Evolutionary conservation across 1,140 invertebrate genomes (phyloP), one percentile per base, ranked within the genome.

Genomic region (Lasioglossum baleicum): DNA sequence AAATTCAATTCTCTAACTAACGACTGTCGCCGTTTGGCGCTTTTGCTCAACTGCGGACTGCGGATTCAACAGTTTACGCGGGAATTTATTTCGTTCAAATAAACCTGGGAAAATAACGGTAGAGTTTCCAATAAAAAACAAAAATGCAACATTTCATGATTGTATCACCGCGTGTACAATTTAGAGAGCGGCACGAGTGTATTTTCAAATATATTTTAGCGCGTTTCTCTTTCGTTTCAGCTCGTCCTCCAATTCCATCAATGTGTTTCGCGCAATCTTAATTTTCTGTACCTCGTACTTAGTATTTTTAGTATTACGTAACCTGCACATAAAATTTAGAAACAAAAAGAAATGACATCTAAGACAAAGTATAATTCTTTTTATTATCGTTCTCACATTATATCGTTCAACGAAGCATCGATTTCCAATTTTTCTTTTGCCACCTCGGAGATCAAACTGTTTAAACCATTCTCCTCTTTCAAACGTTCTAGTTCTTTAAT

Each of bases 1-100:
- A 76, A 60, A 80, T 76, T 69, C 60, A 84, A 84, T 82, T 67
- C 68, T 40, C 60, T 44, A 65, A 69, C 68, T 61, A 42, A 70
- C 42, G 63, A 40, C 11, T 31, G 35, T 17, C 26, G 74, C 48
- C 69, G 31, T 15, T 26, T 80, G 56, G 71, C 61, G 76, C 71
- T 53, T 51, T n/a, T 35, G 35, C 35, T 35, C 35, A 35, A 35
- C 35, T 35, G n/a, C n/a, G n/a, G n/a, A n/a, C n/a, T n/a, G n/a
- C n/a, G 1, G 5, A 35, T 20, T 22, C 22, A 5, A 26, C 7
- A 17, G 2, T 73, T 65, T 65, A 35, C 60, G 76, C 77, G 71
- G 71, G 77, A 74, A 80, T 4, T 48, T 0, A 65, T 42, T 56
- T n/a, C 22, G 17, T 42, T 22, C 26, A 0, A 65, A 53, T 15